These are phyloP conservation scores for Gadus chalcogrammus DNA, from an alignment of 2,113 vertebrate species.

Conservation along the genomic window DNA sequence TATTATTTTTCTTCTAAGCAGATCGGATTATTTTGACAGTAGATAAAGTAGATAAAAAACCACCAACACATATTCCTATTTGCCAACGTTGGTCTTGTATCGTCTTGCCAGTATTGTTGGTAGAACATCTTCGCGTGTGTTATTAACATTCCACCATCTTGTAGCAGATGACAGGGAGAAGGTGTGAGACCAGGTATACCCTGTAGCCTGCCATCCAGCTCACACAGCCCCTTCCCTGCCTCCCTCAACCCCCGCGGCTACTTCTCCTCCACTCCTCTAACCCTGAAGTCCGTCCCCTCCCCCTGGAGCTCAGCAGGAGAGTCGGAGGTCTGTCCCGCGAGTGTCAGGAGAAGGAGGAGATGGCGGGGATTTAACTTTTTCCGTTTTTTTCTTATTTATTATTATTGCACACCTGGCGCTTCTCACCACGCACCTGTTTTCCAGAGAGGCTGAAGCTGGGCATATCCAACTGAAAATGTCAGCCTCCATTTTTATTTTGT, in stretches of 20 bases:
- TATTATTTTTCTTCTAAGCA: no score
- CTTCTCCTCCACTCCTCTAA: no score
- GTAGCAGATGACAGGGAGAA: neutral
- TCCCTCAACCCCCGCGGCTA: no score
- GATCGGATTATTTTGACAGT: no score
- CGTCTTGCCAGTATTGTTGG: neutral
- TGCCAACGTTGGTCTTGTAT: neutral
- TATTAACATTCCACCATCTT: conserved; percentile 6
- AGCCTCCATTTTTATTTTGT: conserved; percentile 2
- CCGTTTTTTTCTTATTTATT: neutral
- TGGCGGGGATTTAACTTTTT: neutral
- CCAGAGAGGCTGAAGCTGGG: neutral
- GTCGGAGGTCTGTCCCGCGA: no score
- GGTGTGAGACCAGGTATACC: neutral
- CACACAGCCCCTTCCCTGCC: no score
- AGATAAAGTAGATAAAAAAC: no score
- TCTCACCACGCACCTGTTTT: conserved; percentile 2
- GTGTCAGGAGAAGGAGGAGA: neutral
- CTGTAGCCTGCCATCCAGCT: neutral
- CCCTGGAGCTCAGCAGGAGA: no score
- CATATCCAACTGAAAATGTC: conserved; percentile 11
- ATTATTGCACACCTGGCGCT: neutral
- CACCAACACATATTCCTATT: neutral
- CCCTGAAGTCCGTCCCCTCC: no score
- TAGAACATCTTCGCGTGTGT: neutral